phyloP scores from a whole-genome alignment of 2,888 invertebrate genomes.

The Rhagophthalmus giganteus region DNA sequence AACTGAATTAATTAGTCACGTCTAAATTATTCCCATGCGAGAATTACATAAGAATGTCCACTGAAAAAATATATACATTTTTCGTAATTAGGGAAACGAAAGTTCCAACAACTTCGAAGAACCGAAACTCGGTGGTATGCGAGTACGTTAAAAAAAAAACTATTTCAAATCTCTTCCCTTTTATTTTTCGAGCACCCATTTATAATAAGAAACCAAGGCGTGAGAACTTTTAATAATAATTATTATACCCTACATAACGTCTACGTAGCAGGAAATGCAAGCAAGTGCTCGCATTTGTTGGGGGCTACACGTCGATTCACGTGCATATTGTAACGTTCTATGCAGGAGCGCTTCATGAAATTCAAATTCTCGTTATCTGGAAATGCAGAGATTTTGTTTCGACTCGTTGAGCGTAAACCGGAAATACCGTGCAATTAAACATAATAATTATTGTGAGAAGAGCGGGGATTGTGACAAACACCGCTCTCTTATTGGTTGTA shows the following conservation, averaged over 20 bases:
- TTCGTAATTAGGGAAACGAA: too few species aligned
- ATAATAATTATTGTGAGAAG: conserved; percentile 39
- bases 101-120: too few species aligned
- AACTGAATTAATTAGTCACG: too few species aligned
- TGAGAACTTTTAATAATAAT: too few species aligned
- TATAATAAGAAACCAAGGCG: too few species aligned
- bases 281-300: background rate
- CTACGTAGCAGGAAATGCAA: conserved; percentile 6
- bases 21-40: too few species aligned
- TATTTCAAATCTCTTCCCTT: too few species aligned
- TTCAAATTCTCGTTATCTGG: conserved; percentile 27
- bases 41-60: too few species aligned
- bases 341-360: conserved; percentile 16
- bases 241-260: too few species aligned
- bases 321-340: conserved; percentile 4
- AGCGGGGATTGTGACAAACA: conserved; percentile 31
- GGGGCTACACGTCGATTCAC: background rate
- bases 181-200: too few species aligned
- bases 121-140: too few species aligned
- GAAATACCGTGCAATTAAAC: conserved; percentile 42
- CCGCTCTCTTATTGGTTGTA: conserved; percentile 31
- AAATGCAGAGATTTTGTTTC: conserved; percentile 35
- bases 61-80: background rate
- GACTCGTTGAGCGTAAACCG: conserved; percentile 38
- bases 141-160: too few species aligned